These are phyloP conservation scores for Chrysina gloriosa DNA, from an alignment of 2,888 invertebrate species.

Conservation along the genomic window DNA sequence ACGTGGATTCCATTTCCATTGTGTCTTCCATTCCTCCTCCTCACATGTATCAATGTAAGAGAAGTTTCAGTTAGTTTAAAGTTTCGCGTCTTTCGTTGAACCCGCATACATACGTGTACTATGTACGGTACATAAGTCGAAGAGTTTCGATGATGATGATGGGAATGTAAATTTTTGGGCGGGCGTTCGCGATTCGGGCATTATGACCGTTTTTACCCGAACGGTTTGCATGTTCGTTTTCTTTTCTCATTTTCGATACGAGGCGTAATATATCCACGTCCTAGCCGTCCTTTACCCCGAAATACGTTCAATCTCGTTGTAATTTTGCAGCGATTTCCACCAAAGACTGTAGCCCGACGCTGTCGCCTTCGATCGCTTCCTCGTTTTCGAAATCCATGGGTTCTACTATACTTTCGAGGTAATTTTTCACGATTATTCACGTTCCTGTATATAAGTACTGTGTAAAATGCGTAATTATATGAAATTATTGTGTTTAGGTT, in stretches of 20 bases:
- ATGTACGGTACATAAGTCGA: constrained; percentile 32
- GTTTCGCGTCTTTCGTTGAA: background rate
- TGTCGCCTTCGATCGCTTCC: constrained; percentile 82
- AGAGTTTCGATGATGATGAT: too few relatives aligned
- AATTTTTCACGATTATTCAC: constrained; percentile 40
- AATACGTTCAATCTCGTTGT: constrained; percentile 2
- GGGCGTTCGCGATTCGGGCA: too few relatives aligned
- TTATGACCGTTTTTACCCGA: too few relatives aligned
- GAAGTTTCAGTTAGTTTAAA: background rate
- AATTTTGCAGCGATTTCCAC: constrained; percentile 75
- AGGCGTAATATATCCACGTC: too few relatives aligned
- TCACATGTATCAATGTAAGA: constrained; percentile 80
- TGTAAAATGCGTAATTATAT: too few relatives aligned
- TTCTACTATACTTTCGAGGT: constrained; percentile 75
- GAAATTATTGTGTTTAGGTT: constrained; percentile 14
- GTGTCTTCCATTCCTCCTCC: constrained; percentile 75
- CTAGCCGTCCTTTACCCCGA: too few relatives aligned
- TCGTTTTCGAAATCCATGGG: constrained; percentile 83
- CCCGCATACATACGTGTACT: too few relatives aligned
- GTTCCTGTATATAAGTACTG: background rate
- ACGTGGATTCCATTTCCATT: constrained; percentile 78
- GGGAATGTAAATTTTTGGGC: too few relatives aligned
- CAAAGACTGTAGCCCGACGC: constrained; percentile 77
- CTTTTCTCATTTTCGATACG: too few relatives aligned
- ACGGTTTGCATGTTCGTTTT: too few relatives aligned